phyloP scores from a whole-genome alignment of 2,113 vertebrate genomes.

The Centrocercus urophasianus region DNA sequence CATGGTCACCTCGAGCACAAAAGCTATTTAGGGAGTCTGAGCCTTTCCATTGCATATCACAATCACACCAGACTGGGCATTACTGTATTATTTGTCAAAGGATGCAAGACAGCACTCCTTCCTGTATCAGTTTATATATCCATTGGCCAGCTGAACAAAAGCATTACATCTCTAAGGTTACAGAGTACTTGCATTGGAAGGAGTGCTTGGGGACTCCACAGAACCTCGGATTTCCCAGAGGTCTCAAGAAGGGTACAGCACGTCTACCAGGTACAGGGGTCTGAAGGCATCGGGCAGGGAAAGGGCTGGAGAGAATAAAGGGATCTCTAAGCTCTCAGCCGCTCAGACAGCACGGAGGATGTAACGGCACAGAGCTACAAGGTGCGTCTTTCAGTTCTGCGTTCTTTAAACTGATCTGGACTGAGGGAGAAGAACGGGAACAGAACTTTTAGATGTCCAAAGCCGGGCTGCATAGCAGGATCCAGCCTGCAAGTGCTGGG shows the following conservation, averaged over 20 bases:
- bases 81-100: not conserved
- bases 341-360: not conserved
- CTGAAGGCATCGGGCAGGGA: not conserved
- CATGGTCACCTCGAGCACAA: not conserved
- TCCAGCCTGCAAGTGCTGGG: not conserved
- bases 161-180: not conserved
- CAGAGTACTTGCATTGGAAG: not conserved
- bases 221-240: not conserved
- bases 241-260: not conserved
- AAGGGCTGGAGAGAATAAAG: not conserved
- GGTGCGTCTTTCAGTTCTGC: not conserved
- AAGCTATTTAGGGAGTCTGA: not conserved
- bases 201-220: not conserved
- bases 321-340: not conserved
- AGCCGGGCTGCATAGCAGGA: not conserved
- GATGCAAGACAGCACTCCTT: not conserved
- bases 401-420: not conserved
- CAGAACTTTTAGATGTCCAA: rapidly evolving
- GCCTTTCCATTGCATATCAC: not conserved
- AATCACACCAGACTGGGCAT: not conserved
- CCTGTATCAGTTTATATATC: not conserved
- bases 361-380: not conserved
- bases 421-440: rapidly evolving
- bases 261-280: not conserved
- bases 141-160: not conserved